These are phyloP conservation scores for Druon quercuslanigerum DNA, from an alignment of 1,140 invertebrate genomes.

Conservation along the genomic window DNA sequence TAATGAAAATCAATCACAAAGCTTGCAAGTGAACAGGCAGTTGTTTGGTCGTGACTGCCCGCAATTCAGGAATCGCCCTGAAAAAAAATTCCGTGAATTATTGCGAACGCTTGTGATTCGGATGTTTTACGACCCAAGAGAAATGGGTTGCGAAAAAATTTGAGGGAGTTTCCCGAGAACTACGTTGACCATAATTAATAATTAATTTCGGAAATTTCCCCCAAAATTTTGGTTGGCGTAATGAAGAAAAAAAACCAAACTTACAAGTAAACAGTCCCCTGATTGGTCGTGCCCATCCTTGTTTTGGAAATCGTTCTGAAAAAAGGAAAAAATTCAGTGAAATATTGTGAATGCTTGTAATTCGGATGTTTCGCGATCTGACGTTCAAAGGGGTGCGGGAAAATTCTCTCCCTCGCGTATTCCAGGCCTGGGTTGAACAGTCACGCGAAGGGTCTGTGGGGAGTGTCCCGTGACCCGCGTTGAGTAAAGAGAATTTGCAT, in stretches of 20 bases:
- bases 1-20: slow-evolving; percentile 47
- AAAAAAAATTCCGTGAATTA: too few species aligned
- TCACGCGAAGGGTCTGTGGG: too few species aligned
- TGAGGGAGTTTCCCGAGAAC: too few species aligned
- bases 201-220: too few species aligned
- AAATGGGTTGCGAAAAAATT: not conserved
- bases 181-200: too few species aligned
- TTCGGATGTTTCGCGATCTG: slow-evolving; percentile 13
- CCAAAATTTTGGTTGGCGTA: slow-evolving; percentile 36
- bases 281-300: slow-evolving; percentile 7
- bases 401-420: not conserved
- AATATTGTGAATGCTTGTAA: not conserved
- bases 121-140: not conserved
- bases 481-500: too few species aligned
- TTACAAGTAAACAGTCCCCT: not conserved
- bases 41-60: too few species aligned
- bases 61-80: too few species aligned
- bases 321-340: not conserved
- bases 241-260: slow-evolving; percentile 45
- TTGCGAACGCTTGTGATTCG: not conserved
- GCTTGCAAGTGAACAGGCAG: not conserved
- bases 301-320: not conserved
- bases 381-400: not conserved
- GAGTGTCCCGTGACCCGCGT: too few species aligned
- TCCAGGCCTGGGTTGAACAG: too few species aligned